Evolutionary conservation across 2,113 vertebrate species (phyloP).

Genomic region (Elgaria multicarinata): DNA sequence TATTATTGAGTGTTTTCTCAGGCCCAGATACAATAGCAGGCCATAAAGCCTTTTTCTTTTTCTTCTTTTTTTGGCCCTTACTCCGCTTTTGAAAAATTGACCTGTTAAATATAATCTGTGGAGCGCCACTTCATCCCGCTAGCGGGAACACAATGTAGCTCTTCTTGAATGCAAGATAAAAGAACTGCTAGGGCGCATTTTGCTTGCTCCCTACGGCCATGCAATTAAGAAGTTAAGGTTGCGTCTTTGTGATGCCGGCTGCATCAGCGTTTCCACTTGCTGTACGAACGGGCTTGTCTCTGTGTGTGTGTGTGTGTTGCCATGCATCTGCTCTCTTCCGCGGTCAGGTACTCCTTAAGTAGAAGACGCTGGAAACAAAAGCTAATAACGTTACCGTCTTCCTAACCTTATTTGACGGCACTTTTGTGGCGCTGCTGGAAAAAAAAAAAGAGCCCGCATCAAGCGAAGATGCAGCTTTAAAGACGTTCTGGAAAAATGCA

Average conservation of each 20-base stretch:
- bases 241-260: constrained; percentile 5
- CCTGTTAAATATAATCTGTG: background rate
- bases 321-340: background rate
- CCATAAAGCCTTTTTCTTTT: background rate
- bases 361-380: background rate
- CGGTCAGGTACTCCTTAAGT: constrained; percentile 12
- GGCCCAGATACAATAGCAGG: constrained; percentile 1
- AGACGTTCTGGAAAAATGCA: background rate
- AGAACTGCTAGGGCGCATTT: constrained; percentile 13
- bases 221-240: background rate
- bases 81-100: background rate
- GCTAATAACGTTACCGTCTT: background rate
- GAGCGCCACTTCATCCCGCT: background rate
- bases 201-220: constrained; percentile 23
- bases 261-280: background rate
- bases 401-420: background rate
- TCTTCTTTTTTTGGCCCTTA: no score
- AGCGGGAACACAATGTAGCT: background rate
- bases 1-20: background rate
- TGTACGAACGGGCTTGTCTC: no score
- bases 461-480: background rate
- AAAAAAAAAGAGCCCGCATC: background rate
- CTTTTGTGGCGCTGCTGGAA: background rate
- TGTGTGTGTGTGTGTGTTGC: background rate
- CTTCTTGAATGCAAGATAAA: constrained; percentile 16